These are phyloP conservation scores for Apocheima hispidaria DNA, from an alignment of 2,888 invertebrate species.

Conservation along the genomic window DNA sequence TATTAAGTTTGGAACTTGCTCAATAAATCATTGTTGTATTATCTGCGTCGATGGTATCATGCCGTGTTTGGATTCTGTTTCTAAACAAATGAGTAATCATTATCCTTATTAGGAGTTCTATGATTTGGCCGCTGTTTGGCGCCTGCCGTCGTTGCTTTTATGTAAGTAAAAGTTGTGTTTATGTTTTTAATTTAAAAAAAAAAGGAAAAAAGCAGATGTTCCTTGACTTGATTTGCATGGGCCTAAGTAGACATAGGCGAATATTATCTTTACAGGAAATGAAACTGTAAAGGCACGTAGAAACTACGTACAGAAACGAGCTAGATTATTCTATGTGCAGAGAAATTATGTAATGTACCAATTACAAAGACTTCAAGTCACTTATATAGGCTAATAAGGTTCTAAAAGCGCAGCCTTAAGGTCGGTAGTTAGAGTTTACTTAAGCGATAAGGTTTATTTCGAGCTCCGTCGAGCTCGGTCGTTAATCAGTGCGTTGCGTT, in stretches of 20 bases:
- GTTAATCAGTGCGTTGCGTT: conserved; percentile 75
- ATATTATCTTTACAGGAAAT: conserved; percentile 36
- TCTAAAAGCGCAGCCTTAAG: conserved; percentile 51
- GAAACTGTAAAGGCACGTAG: conserved; percentile 25
- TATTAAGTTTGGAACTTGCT: conserved; percentile 37
- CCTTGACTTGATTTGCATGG: too few species aligned
- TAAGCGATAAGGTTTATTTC: conserved; percentile 78
- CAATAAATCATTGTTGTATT: conserved; percentile 49
- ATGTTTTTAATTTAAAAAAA: too few species aligned
- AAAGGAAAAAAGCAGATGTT: too few species aligned
- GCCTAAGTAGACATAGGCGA: background rate
- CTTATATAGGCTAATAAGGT: conserved; percentile 33
- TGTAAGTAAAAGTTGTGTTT: background rate
- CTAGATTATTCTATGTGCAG: conserved; percentile 43
- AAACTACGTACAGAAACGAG: conserved; percentile 17
- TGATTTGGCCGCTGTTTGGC: background rate
- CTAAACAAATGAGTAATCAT: conserved; percentile 27
- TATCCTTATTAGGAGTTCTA: conserved; percentile 10
- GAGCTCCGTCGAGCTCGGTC: conserved; percentile 70
- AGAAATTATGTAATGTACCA: conserved; percentile 47
- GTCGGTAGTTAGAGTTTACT: conserved; percentile 73
- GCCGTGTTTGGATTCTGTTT: conserved; percentile 25
- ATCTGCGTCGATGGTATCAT: conserved; percentile 29
- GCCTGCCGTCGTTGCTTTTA: background rate
- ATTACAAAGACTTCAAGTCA: conserved; percentile 32